Evolutionary conservation across 1,140 invertebrate species (phyloP).

Genomic region (Drosophila nigromelanica): DNA sequence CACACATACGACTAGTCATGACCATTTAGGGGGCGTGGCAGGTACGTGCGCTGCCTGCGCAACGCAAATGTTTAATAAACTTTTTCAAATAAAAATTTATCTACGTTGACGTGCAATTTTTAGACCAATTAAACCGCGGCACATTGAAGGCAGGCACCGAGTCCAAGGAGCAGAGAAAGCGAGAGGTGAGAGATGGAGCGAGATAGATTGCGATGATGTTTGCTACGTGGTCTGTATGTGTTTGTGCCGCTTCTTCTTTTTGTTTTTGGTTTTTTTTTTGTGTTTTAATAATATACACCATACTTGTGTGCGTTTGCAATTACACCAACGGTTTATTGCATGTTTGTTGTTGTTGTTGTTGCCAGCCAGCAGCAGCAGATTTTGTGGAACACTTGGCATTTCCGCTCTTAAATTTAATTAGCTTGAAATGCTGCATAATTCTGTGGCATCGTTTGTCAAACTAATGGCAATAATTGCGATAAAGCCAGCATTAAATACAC

Average conservation of each 20-base stretch:
- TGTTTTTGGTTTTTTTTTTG: not conserved
- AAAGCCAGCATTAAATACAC: slow-evolving; percentile 75
- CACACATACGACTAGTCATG: slow-evolving; percentile 16
- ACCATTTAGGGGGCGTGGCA: slow-evolving; percentile 25
- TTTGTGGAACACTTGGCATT: slow-evolving; percentile 40
- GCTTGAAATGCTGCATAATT: slow-evolving; percentile 60
- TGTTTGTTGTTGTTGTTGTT: slow-evolving; percentile 4
- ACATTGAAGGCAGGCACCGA: slow-evolving; percentile 21
- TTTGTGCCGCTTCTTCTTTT: slow-evolving; percentile 9
- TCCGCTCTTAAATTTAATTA: slow-evolving; percentile 76
- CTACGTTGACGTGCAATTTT: slow-evolving; percentile 80
- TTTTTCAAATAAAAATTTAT: slow-evolving; percentile 83
- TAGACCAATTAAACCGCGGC: slow-evolving; percentile 71
- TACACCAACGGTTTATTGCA: slow-evolving; percentile 39
- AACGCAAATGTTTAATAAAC: slow-evolving; percentile 81
- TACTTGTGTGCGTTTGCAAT: slow-evolving; percentile 3
- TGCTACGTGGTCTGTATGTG: slow-evolving; percentile 28
- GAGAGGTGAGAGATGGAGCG: not conserved
- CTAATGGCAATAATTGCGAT: slow-evolving; percentile 81
- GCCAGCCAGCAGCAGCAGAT: not conserved
- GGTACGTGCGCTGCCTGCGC: slow-evolving; percentile 68
- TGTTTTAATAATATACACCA: slow-evolving; percentile 7
- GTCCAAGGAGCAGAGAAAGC: slow-evolving; percentile 1
- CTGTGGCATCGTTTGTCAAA: slow-evolving; percentile 53
- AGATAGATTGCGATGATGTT: not conserved